Evolutionary conservation across 2,797 vertebrate genomes (phyloP), one percentile per base, ranked within the genome.

Genomic region (Helostoma temminkii): DNA sequence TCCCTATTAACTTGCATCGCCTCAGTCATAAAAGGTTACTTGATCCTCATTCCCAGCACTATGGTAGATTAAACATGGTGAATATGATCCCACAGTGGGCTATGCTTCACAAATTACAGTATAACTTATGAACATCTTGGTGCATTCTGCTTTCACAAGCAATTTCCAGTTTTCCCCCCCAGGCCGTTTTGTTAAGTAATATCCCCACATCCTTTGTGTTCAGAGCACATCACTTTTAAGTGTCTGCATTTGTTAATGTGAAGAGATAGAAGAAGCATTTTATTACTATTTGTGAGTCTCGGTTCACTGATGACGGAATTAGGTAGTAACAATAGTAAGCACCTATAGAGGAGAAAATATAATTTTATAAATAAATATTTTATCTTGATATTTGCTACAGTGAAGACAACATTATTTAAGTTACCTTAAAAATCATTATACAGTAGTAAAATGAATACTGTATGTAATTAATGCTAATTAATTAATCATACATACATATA

Each of bases 151-250:
- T 34, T 56, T 43, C 32, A 32, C 30, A 12, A 76, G 63, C 48
- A 46, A 16, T 55, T 45, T 71, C 68, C 42, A 68, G 18, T 78
- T 64, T 45, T 22, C 71, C 54, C 25, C 71, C 54, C 71, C 25
- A 0, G 65, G 64, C 52, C 73, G 64, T 83, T 83, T 76, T 58
- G 21, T 79, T 80, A 55, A 74, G 24, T 49, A 83, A 58, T 36
- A 28, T 45, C 55, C 24, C 16, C 41, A 19, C 10, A 5, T 77
- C 32, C 66, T 54, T 67, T 78, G 30, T 52, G 28, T 53, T 74
- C 26, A 30, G 39, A 6, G 19, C 50, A 46, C 28, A 25, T 11
- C 34, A 19, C 28, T 62, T 66, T 28, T 32, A 28, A 30, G 21
- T 22, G 37, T 62, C 64, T 62, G 25, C 53, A 21, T 78, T 71